These are phyloP conservation scores for Brachionus plicatilis DNA, from an alignment of 1,140 invertebrate species.

Conservation along the genomic window DNA sequence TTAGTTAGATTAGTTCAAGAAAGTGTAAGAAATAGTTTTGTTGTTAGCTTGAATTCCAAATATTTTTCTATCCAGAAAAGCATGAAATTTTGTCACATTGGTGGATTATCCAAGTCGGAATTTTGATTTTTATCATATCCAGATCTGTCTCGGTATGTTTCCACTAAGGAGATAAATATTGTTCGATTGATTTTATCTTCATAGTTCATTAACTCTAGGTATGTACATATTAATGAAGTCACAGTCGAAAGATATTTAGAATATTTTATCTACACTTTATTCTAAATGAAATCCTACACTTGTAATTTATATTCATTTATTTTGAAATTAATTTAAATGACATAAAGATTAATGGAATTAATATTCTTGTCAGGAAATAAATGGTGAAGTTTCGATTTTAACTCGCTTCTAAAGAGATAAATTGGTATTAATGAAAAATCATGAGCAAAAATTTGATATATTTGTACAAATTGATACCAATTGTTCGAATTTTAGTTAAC, in stretches of 20 bases:
- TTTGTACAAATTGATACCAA: neutral
- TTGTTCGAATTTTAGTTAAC: neutral
- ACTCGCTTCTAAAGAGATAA: neutral
- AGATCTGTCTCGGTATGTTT: neutral
- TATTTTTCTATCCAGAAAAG: neutral
- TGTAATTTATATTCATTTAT: neutral
- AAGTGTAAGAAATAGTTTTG: neutral
- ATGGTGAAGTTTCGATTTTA: neutral
- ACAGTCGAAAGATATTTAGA: neutral
- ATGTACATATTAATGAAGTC: neutral
- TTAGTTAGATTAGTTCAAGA: neutral
- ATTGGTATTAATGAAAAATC: neutral
- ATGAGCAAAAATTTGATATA: neutral
- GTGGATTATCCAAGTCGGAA: neutral
- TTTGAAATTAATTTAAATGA: neutral
- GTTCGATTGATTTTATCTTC: neutral
- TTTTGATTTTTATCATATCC: neutral
- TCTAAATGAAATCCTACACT: neutral
- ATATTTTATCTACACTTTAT: neutral
- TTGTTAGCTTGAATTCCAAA: neutral
- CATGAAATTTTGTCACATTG: neutral
- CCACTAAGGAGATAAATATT: neutral
- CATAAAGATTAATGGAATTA: slow-evolving; percentile 8
- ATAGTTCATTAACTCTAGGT: neutral
- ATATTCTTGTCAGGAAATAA: slow-evolving; percentile 17